Evolutionary conservation across 2,113 vertebrate species (phyloP), one percentile per base, ranked within the genome.

Genomic region (Donacobius atricapilla): DNA sequence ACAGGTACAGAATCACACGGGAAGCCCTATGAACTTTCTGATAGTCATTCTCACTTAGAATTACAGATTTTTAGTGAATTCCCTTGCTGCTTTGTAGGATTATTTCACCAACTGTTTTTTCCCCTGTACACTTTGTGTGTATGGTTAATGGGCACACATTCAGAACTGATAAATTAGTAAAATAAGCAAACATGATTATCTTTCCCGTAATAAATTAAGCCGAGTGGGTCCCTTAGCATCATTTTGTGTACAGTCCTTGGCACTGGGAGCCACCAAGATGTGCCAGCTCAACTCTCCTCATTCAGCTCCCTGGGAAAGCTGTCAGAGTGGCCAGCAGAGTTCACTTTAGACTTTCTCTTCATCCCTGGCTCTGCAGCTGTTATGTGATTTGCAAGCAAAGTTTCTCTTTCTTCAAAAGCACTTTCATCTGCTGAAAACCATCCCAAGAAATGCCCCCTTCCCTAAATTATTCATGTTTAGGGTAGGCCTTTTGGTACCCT

Each of bases 331-430:
- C 61, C 39, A 97, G 76, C 30, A 93, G 81, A 30, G 76, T 82
- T 72, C 89, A 56, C 30, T 94, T 97, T 23, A 95, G 91, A 57
- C 73, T 84, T 69, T 87, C 35, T 56, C 65, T 87, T 84, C 65
- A 44, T 65, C 69, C 7, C 31, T 63, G 82, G 28, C 58, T 76
- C 70, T 83, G 56, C 3, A 12, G 12, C 25, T 91, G 60, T 44
- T 71, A 13, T 1, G 3, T 42, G 23, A 56, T 37, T 73, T 60
- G 39, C 61, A 35, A 47, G 21, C 8, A 61, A 92, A 31, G 51
- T 58, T 79, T 88, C 6, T 64, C 9, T 30, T 71, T 65, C 78
- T 83, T 48, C 72, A 91, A 51, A 88, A 80, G 27, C 53, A 37
- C 33, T 83, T 82, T 53, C n/a, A 73, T 47, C 39, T 82, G 69